phyloP scores from a whole-genome alignment of 2,888 invertebrate genomes.

The Drosophila recens region DNA sequence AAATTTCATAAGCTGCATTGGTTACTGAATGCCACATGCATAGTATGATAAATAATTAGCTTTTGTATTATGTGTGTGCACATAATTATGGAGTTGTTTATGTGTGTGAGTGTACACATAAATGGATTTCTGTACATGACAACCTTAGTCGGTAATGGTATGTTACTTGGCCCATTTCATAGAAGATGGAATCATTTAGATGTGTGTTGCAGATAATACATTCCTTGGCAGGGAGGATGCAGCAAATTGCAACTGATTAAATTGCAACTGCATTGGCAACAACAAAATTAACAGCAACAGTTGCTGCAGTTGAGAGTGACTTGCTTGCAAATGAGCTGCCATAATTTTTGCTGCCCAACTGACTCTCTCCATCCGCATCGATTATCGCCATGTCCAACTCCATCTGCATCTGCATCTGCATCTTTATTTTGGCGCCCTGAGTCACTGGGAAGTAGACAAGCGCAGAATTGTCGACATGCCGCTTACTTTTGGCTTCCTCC shows the following conservation, averaged over 20 bases:
- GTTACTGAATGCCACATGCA: conserved; percentile 20
- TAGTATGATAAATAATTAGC: conserved; percentile 49
- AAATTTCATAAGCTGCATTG: conserved; percentile 47
- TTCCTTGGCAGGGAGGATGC: conserved; percentile 30
- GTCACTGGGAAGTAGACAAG: conserved; percentile 53
- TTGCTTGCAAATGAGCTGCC: conserved; percentile 77
- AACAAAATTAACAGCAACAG: conserved; percentile 33
- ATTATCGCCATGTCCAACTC: background rate
- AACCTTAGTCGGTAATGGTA: conserved; percentile 9
- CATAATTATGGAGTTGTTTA: conserved; percentile 3
- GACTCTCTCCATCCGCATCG: conserved; percentile 25
- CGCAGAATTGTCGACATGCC: conserved; percentile 39
- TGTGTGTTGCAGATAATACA: conserved; percentile 30
- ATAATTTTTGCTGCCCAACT: conserved; percentile 66
- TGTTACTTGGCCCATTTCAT: conserved; percentile 32
- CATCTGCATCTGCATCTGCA: conserved; percentile 16
- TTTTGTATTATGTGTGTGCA: conserved; percentile 10
- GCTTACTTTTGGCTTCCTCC: conserved; percentile 18
- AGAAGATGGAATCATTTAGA: conserved; percentile 41
- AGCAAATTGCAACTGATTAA: conserved; percentile 73
- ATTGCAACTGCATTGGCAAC: conserved; percentile 42
- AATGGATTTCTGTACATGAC: conserved; percentile 23
- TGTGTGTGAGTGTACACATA: conserved; percentile 14
- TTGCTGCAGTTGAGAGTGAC: conserved; percentile 56
- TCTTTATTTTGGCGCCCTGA: conserved; percentile 16